phyloP scores from a whole-genome alignment of 2,113 vertebrate species.

The Albula glossodonta region DNA sequence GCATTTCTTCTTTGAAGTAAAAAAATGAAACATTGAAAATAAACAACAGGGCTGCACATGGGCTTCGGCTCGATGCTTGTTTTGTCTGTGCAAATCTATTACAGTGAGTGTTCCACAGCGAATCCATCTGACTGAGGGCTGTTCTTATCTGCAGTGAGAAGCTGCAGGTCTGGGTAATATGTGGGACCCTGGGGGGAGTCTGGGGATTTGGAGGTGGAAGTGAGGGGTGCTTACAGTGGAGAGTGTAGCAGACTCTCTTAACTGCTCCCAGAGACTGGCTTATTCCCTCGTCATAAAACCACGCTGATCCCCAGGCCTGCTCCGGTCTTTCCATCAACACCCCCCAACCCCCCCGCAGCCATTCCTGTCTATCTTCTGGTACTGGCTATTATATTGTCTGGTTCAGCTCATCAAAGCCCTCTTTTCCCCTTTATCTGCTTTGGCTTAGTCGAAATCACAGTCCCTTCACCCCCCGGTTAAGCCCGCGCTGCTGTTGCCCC shows the following conservation, averaged over 20 bases:
- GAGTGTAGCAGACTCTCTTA: constrained; percentile 56
- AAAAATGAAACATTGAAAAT: neutral
- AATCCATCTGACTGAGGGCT: neutral
- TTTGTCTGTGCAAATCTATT: neutral
- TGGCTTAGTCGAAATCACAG: neutral
- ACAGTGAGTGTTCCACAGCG: neutral
- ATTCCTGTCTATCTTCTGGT: constrained; percentile 46
- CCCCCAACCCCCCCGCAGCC: constrained; percentile 26
- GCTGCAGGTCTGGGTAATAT: constrained; percentile 48
- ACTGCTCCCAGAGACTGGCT: constrained; percentile 43
- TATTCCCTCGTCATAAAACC: constrained; percentile 46
- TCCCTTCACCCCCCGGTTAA: neutral
- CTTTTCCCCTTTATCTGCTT: neutral
- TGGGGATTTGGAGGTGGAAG: constrained; percentile 42
- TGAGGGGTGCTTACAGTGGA: constrained; percentile 40
- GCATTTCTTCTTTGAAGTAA: neutral
- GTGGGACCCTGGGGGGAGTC: constrained; percentile 30
- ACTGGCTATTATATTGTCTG: constrained; percentile 30
- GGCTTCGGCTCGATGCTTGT: neutral
- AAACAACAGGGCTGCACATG: neutral
- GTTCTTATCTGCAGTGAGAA: constrained; percentile 35
- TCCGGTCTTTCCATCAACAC: constrained; percentile 28
- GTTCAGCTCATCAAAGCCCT: constrained; percentile 53
- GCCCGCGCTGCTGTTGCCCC: neutral
- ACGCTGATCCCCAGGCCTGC: constrained; percentile 47